Evolutionary conservation across 2,797 vertebrate species (phyloP).

Genomic region (Nasua narica): DNA sequence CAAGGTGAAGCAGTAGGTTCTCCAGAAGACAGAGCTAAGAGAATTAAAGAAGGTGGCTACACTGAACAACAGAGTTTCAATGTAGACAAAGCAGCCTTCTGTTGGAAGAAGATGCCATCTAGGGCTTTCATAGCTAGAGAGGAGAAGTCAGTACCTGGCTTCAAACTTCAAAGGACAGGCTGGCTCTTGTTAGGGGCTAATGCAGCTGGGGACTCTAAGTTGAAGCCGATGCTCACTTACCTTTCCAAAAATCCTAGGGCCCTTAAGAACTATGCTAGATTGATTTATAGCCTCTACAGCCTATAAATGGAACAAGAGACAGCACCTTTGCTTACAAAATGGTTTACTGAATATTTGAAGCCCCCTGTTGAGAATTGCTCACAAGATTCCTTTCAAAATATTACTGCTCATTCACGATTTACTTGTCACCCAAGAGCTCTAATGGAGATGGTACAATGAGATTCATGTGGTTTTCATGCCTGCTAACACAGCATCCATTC

Average conservation of each 20-base stretch:
- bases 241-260: background rate
- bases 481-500: background rate
- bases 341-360: background rate
- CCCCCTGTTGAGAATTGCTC: background rate
- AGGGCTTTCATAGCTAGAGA: background rate
- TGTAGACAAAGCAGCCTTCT: background rate
- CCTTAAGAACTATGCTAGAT: background rate
- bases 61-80: background rate
- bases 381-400: background rate
- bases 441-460: background rate
- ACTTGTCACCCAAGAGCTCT: background rate
- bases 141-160: background rate
- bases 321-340: background rate
- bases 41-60: background rate
- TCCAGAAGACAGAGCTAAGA: background rate
- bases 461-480: background rate
- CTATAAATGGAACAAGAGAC: background rate
- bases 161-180: background rate
- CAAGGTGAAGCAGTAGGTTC: background rate
- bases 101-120: background rate
- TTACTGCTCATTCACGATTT: background rate
- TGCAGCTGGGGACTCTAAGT: background rate
- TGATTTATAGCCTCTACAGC: background rate
- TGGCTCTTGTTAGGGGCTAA: background rate
- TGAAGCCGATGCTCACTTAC: background rate